Conservation (phyloP, 1,140 invertebrate genomes). For the Drosophila murphyi region DNA sequence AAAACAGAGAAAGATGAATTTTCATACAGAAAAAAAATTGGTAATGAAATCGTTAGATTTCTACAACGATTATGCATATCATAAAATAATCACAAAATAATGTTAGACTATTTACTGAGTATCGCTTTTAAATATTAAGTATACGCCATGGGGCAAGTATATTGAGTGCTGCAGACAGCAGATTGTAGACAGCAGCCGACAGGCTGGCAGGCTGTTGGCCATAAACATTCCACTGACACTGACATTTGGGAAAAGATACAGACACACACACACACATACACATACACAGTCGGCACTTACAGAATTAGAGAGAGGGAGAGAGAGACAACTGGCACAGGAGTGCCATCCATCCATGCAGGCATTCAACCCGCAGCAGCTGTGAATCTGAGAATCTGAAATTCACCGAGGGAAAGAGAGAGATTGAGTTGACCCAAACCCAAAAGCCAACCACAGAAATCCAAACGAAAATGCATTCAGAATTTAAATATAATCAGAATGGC, state of each 20-base stretch:
- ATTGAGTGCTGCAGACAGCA: conserved; percentile 9
- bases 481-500: conserved; percentile 31
- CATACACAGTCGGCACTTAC: conserved; percentile 18
- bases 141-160: conserved; percentile 10
- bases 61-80: too few relatives aligned
- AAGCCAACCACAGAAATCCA: conserved; percentile 32
- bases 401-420: neutral
- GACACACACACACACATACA: neutral
- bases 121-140: conserved; percentile 5
- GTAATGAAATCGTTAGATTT: too few relatives aligned
- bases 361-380: neutral
- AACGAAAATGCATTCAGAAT: conserved; percentile 73
- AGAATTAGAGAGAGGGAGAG: neutral
- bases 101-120: neutral
- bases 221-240: conserved; percentile 37
- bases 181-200: conserved; percentile 7
- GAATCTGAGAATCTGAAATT: conserved; percentile 1
- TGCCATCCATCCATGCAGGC: conserved; percentile 22
- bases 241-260: conserved; percentile 30
- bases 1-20: neutral
- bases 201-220: conserved; percentile 19
- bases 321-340: conserved; percentile 17
- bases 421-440: conserved; percentile 23
- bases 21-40: neutral
- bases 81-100: too few relatives aligned